Percentiles rank a stretch among this genome's conserved stretches.
These are phyloP conservation scores for Physeter macrocephalus DNA, from an alignment of 2,113 vertebrate genomes.

Conservation along the genomic window DNA sequence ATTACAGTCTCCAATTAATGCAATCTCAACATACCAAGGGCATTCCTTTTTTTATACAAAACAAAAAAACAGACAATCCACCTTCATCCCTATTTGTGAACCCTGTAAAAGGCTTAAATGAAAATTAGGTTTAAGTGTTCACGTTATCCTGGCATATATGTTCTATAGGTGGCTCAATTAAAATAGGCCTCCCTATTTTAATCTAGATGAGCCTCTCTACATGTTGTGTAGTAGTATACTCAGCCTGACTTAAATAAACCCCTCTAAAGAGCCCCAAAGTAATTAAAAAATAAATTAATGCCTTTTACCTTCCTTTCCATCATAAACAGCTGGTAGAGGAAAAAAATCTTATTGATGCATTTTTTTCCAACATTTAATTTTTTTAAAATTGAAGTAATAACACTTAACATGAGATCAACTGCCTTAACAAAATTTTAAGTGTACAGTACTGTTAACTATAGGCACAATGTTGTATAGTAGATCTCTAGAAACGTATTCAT, in stretches of 20 bases:
- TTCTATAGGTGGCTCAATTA: neutral
- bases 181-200: neutral
- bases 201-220: neutral
- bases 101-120: neutral
- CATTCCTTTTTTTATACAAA: neutral
- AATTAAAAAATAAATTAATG: neutral
- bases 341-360: neutral
- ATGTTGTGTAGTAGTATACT: neutral
- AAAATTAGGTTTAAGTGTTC: conserved; percentile 1
- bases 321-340: neutral
- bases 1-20: neutral
- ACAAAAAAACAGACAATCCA: neutral
- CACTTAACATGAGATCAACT: neutral
- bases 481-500: neutral
- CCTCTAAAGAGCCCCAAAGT: neutral
- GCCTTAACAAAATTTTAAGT: neutral
- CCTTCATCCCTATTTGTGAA: neutral
- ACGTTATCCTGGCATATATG: neutral
- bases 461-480: neutral
- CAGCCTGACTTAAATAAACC: neutral
- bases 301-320: neutral
- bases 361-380: neutral
- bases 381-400: neutral
- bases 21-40: neutral
- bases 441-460: neutral